These are phyloP conservation scores for Lepidocyrtinus sp. DNA, from an alignment of 2,888 invertebrate species.

Conservation along the genomic window DNA sequence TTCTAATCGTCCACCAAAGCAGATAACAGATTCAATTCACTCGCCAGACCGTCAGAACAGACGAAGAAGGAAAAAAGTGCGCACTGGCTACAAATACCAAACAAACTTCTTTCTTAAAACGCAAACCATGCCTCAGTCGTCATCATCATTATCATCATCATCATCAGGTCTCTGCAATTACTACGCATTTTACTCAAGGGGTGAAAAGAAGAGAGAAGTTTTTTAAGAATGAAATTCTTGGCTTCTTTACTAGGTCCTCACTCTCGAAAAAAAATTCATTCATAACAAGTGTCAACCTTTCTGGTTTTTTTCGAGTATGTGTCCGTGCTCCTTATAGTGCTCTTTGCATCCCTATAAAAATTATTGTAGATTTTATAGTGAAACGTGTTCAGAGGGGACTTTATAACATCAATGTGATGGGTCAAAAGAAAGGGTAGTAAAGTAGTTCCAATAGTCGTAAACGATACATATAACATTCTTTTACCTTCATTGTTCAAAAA, in stretches of 20 bases:
- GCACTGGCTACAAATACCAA: constrained; percentile 27
- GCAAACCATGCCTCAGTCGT: constrained; percentile 20
- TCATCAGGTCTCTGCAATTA: constrained; percentile 20
- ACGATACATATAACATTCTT: not conserved
- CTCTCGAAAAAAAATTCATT: constrained; percentile 31
- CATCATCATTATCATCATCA: constrained; percentile 30
- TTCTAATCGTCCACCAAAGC: constrained; percentile 12
- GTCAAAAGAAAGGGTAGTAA: constrained; percentile 9
- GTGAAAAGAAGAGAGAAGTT: constrained; percentile 8
- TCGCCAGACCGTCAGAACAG: not conserved
- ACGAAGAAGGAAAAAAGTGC: not conserved
- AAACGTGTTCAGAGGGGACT: not conserved
- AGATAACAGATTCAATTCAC: constrained; percentile 11
- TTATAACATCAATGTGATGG: not conserved
- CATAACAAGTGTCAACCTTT: constrained; percentile 48
- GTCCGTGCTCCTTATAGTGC: not conserved
- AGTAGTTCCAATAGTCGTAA: constrained; percentile 14
- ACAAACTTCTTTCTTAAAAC: constrained; percentile 24
- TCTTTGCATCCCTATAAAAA: not conserved
- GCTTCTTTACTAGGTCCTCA: constrained; percentile 15
- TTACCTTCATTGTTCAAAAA: constrained; percentile 10
- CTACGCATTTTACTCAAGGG: constrained; percentile 50
- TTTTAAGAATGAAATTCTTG: constrained; percentile 44
- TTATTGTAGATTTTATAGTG: not conserved
- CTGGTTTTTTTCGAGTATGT: constrained; percentile 29